A percentile compares a stretch with the other conserved stretches of the same genome.
Conservation (phyloP, 2,888 invertebrate genomes). For the Drosophila leonis region DNA sequence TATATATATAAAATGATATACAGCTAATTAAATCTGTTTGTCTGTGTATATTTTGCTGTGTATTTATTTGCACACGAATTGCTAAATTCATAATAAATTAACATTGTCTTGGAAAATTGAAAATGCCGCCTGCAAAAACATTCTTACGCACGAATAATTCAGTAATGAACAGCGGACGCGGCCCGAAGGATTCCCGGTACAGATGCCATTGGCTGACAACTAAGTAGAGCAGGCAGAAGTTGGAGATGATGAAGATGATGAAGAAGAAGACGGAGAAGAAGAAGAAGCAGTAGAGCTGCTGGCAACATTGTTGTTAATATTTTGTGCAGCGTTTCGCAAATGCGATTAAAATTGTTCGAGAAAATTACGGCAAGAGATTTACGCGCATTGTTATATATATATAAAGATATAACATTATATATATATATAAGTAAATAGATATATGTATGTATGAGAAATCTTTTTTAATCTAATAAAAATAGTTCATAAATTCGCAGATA, state of each 20-base stretch:
- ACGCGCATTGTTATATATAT: slow-evolving; percentile 46
- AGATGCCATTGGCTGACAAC: slow-evolving; percentile 33
- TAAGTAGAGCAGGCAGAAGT: background rate
- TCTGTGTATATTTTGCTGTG: slow-evolving; percentile 32
- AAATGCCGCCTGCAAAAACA: slow-evolving; percentile 70
- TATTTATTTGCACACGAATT: slow-evolving; percentile 76
- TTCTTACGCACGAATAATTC: slow-evolving; percentile 81
- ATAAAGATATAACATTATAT: slow-evolving; percentile 1
- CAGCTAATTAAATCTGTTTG: slow-evolving; percentile 38
- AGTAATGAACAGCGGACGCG: slow-evolving; percentile 72
- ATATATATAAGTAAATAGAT: slow-evolving; percentile 10
- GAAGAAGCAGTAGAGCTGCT: slow-evolving; percentile 1
- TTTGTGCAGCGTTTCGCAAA: slow-evolving; percentile 62
- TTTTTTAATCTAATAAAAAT: slow-evolving; percentile 80
- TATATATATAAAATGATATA: slow-evolving; percentile 5
- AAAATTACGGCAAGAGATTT: slow-evolving; percentile 73
- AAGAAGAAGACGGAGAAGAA: background rate
- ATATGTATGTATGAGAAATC: slow-evolving; percentile 29
- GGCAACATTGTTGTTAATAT: slow-evolving; percentile 75
- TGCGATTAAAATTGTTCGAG: slow-evolving; percentile 82
- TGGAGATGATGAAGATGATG: background rate
- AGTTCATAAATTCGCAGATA: slow-evolving; percentile 81
- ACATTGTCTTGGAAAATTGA: slow-evolving; percentile 71
- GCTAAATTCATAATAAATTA: slow-evolving; percentile 80
- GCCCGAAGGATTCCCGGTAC: slow-evolving; percentile 20